These are phyloP conservation scores for Tinamus major DNA, from an alignment of 2,797 vertebrate species.

Conservation along the genomic window DNA sequence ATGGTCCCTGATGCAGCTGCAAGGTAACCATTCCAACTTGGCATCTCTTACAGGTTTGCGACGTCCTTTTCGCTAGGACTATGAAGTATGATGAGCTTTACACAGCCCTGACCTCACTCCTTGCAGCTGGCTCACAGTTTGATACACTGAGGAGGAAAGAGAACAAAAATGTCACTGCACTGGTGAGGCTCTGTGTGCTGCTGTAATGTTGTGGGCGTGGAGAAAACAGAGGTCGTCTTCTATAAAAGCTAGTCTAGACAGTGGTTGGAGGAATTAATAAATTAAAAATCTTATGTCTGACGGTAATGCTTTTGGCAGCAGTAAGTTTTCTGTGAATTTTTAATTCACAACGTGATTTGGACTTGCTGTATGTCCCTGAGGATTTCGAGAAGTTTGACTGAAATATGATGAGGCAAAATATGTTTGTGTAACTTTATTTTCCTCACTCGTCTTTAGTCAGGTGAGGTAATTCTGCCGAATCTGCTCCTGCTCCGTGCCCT, in stretches of 20 bases:
- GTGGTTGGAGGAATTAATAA: not conserved
- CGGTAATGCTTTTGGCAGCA: rapidly evolving
- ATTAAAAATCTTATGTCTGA: not conserved
- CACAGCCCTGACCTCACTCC: constrained; percentile 85
- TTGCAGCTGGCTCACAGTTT: constrained; percentile 94
- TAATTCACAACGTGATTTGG: not conserved
- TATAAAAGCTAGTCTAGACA: not conserved
- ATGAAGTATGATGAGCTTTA: constrained; percentile 94
- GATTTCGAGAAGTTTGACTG: not conserved
- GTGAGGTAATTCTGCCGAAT: not conserved
- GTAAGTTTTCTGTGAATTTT: not conserved
- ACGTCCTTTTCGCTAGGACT: constrained; percentile 89
- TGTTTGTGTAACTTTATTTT: not conserved
- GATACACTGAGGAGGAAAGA: constrained; percentile 93
- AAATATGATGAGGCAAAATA: not conserved
- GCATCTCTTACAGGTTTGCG: constrained; percentile 85
- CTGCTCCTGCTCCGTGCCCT: too few species aligned
- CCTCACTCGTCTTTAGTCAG: not conserved
- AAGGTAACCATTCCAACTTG: not conserved
- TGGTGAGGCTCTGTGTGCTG: constrained; percentile 83
- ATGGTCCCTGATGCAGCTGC: not conserved
- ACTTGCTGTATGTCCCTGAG: not conserved
- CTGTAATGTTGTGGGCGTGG: not conserved
- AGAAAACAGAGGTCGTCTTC: not conserved
- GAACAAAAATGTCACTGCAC: constrained; percentile 88